Conservation (phyloP, 2,797 vertebrate genomes). For the Onychomys arenicola region DNA sequence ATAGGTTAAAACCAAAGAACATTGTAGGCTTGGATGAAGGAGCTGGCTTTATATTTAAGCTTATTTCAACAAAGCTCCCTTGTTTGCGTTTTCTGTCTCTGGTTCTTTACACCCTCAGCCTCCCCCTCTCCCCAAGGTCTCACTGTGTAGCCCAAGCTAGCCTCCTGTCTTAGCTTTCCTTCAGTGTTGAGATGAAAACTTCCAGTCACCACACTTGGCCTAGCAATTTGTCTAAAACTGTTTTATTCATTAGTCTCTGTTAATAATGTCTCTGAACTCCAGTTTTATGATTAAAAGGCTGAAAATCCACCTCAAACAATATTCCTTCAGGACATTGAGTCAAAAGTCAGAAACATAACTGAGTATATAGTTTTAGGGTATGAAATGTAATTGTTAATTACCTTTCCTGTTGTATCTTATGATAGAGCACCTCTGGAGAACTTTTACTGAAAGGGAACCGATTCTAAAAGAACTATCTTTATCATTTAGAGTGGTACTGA, state of each 20-base stretch:
- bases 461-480: conserved; percentile 43
- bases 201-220: neutral
- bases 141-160: neutral
- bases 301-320: conserved; percentile 60
- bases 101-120: neutral
- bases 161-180: neutral
- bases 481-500: conserved; percentile 48
- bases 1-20: conserved; percentile 40
- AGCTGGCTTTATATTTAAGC: conserved; percentile 49
- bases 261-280: conserved; percentile 61
- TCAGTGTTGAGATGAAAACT: neutral
- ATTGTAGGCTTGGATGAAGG: neutral
- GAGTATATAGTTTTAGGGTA: conserved; percentile 59
- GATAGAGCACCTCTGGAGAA: conserved; percentile 48
- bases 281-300: conserved; percentile 60
- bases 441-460: conserved; percentile 48
- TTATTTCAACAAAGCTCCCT: conserved; percentile 59
- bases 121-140: neutral
- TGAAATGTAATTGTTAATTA: conserved; percentile 61
- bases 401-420: conserved; percentile 44
- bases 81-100: neutral
- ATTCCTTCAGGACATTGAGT: conserved; percentile 53
- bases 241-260: conserved; percentile 46
- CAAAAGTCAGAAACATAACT: conserved; percentile 56
- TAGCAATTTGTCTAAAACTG: neutral